Evolutionary conservation across 2,888 invertebrate species (phyloP).

Genomic region (Ophion ellenae): DNA sequence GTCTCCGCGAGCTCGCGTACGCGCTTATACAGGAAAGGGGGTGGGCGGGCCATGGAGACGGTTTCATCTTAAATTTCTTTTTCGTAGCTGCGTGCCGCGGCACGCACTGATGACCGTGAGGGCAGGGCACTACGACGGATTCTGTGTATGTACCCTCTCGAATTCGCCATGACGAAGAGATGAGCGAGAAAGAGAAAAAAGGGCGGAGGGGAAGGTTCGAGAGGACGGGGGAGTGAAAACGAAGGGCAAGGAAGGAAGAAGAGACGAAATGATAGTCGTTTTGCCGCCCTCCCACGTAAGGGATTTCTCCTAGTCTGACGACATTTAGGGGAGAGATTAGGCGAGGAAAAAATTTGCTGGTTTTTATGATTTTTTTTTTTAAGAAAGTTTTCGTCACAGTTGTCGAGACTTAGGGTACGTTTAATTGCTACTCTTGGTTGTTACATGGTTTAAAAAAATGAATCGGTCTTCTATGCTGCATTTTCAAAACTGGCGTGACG

Average conservation of each 20-base stretch:
- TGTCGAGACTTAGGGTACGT: no score
- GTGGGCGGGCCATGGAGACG: conserved; percentile 23
- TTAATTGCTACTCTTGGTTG: no score
- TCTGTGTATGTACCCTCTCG: conserved; percentile 27
- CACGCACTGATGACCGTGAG: conserved; percentile 53
- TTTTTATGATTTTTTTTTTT: no score
- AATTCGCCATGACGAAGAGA: conserved; percentile 54
- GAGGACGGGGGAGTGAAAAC: background rate
- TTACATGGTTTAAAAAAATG: no score
- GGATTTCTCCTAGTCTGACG: background rate
- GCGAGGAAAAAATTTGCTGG: no score
- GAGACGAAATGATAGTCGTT: conserved; percentile 44
- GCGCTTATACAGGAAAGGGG: background rate
- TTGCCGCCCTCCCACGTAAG: conserved; percentile 41
- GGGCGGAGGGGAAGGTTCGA: background rate
- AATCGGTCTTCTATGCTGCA: no score
- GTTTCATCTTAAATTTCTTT: conserved; percentile 56
- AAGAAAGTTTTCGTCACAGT: no score
- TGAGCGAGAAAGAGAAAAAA: conserved; percentile 32
- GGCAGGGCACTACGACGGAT: conserved; percentile 55
- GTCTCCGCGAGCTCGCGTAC: conserved; percentile 65
- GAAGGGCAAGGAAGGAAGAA: conserved; percentile 32
- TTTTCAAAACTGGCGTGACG: no score
- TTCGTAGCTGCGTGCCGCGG: conserved; percentile 28
- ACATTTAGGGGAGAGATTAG: background rate